Base-by-base conservation (phyloP, 1,140 invertebrate genomes). In the Pseudachorutes palmiensis region DNA sequence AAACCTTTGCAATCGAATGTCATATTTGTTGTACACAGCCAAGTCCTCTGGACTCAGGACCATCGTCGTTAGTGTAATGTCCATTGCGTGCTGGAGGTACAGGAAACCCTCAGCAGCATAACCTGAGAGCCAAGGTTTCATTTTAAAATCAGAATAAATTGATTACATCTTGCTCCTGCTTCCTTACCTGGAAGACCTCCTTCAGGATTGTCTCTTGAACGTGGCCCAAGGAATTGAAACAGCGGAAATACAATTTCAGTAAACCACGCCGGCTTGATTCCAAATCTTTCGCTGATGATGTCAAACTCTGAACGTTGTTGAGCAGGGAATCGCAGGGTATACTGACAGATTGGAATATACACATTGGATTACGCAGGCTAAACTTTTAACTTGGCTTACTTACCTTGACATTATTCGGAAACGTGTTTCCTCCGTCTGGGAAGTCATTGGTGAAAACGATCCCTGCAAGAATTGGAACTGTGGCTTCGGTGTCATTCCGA, bases 41-140 rank as follows among this genome's bases (percentile, higher is more conserved):
- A 70, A 2, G 28, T 69, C 66, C 28, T 32, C 59, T 80, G 24
- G 60, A 79, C 70, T 48, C 77, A 78, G 80, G 26, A 80, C 81
- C 29, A 76, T 78, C 62, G 81, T 81, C 74, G 78, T 77, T 16
- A 89, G 78, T 49, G 82, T 78, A 68, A 81, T 79, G 29, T 84
- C 84, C 3, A 90, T 75, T 12, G 83, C 81, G 76, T 86, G 82
- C 75, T 90, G 87, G 1, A 90, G 71, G 1, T 82, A 80, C 24
- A 89, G 76, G 76, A 90, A 90, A 65, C 87, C 85, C 79, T 88
- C 86, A 24, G 79, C 76, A 29, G 79, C 80, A 76, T 90, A 90
- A 57, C 84, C 87, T 88, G 74, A 41, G 64, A 33, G 26, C 22
- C 28, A 60, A 3, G 49, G 19, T 41, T 3, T 19, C 22, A 19